These are phyloP conservation scores for Muntiacus muntjak DNA, from an alignment of 2,113 vertebrate genomes.

Conservation along the genomic window DNA sequence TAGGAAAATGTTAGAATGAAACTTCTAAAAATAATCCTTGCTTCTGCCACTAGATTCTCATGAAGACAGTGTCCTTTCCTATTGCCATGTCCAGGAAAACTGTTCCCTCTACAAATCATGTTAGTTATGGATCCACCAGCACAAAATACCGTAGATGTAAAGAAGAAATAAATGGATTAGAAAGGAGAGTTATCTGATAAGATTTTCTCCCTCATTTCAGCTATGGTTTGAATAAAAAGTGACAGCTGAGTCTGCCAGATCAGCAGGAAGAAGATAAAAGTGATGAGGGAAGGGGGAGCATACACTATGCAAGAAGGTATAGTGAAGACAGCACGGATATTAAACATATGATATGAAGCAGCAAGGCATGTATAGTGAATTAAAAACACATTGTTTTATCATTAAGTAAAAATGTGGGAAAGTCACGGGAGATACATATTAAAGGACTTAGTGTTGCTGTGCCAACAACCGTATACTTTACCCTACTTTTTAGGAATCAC, in stretches of 20 bases:
- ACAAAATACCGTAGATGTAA: not conserved
- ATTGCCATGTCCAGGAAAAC: not conserved
- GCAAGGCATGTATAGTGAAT: not conserved
- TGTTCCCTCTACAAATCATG: not conserved
- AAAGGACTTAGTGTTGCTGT: not conserved
- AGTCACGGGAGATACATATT: not conserved
- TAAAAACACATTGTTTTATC: not conserved
- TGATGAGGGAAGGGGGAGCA: not conserved
- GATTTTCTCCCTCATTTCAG: not conserved
- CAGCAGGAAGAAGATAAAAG: not conserved
- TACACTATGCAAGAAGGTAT: accelerated
- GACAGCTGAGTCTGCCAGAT: not conserved
- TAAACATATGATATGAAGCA: not conserved
- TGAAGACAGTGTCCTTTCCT: not conserved
- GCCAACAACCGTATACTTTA: not conserved
- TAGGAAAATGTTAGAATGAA: not conserved
- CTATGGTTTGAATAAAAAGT: not conserved
- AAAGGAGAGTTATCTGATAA: not conserved
- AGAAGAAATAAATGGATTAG: not conserved
- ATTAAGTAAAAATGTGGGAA: not conserved
- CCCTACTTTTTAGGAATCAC: not conserved
- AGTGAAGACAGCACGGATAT: not conserved
- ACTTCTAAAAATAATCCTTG: not conserved
- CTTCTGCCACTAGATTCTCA: not conserved
- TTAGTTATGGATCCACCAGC: not conserved